phyloP scores from a whole-genome alignment of 2,113 vertebrate species.

The Scomber colias region DNA sequence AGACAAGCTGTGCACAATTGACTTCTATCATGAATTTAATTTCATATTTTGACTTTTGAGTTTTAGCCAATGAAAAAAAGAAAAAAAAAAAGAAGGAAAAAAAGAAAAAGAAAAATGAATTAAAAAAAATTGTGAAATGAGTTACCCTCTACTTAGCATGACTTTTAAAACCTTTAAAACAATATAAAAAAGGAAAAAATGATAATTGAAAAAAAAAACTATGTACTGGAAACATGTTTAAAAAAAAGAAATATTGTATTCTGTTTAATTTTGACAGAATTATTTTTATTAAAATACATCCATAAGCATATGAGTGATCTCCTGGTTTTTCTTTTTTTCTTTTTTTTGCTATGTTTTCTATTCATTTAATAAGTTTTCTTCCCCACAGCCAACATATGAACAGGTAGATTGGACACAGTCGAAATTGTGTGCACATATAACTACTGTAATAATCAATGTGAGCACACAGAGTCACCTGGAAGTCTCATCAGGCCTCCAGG shows the following conservation, averaged over 20 bases:
- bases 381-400: not conserved
- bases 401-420: not conserved
- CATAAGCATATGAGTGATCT: slow-evolving; percentile 85
- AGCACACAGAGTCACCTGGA: too few relatives aligned
- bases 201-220: slow-evolving; percentile 79
- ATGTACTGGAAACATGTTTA: slow-evolving; percentile 94
- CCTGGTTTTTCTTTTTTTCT: slow-evolving; percentile 4
- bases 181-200: slow-evolving; percentile 80
- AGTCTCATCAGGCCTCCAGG: too few relatives aligned
- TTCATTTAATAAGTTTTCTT: not conserved
- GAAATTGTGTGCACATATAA: not conserved
- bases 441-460: not conserved
- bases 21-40: slow-evolving; percentile 81
- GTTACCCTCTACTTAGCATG: slow-evolving; percentile 95
- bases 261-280: slow-evolving; percentile 99
- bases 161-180: slow-evolving; percentile 92
- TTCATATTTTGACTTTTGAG: slow-evolving; percentile 88
- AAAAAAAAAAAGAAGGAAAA: slow-evolving; percentile 45
- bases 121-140: slow-evolving; percentile 86
- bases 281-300: slow-evolving; percentile 99
- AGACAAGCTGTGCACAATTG: slow-evolving; percentile 87
- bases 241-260: slow-evolving; percentile 91
- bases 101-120: slow-evolving; percentile 27
- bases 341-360: slow-evolving; percentile 21
- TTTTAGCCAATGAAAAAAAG: slow-evolving; percentile 83